Conservation (phyloP, 2,888 invertebrate genomes). For the Netelia virgata region DNA sequence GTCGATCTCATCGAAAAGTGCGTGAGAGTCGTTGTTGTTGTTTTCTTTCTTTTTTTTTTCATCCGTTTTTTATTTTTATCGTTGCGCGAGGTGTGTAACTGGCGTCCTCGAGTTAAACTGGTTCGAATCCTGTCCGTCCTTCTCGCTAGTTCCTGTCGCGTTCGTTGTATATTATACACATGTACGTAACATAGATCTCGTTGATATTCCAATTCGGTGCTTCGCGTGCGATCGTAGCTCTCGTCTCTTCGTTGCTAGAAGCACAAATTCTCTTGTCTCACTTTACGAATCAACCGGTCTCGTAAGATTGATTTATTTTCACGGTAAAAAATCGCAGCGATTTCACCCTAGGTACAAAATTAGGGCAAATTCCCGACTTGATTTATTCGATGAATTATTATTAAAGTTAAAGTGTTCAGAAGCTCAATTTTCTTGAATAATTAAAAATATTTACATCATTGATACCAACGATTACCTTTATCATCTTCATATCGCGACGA, state of each 20-base stretch:
- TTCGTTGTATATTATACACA: constrained; percentile 5
- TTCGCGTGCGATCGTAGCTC: constrained; percentile 17
- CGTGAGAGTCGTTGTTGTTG: constrained; percentile 33
- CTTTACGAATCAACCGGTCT: neutral
- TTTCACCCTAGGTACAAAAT: too few species aligned
- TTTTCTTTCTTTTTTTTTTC: neutral
- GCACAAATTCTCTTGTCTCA: constrained; percentile 30
- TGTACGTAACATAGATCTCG: constrained; percentile 4
- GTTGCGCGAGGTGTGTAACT: constrained; percentile 43
- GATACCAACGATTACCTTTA: too few species aligned
- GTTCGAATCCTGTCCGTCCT: constrained; percentile 60
- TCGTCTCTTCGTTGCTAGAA: constrained; percentile 44
- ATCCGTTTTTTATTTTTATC: constrained; percentile 14
- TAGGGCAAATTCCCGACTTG: too few species aligned
- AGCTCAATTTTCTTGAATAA: too few species aligned
- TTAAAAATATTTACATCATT: too few species aligned
- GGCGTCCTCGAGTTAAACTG: constrained; percentile 68
- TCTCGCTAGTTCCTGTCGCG: constrained; percentile 43
- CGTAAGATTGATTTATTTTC: constrained; percentile 31
- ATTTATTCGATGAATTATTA: too few species aligned
- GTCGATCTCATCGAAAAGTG: constrained; percentile 46
- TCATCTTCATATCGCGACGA: too few species aligned
- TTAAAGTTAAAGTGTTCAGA: too few species aligned
- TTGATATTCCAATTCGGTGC: constrained; percentile 13
- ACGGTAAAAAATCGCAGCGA: neutral